phyloP scores from a whole-genome alignment of 2,797 vertebrate genomes.

The Coracias cyanogaster region DNA sequence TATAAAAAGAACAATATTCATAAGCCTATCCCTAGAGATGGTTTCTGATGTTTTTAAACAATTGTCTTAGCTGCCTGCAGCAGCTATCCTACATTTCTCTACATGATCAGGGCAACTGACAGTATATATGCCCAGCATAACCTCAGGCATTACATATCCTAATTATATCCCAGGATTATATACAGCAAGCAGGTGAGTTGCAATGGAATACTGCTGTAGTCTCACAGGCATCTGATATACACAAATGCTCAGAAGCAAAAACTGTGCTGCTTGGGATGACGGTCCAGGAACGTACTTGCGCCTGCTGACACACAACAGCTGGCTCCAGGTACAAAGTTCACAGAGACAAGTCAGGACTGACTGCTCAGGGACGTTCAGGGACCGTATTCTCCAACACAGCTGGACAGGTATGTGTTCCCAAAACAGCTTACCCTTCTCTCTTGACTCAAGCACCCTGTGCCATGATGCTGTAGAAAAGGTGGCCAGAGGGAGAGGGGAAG shows the following conservation, averaged over 20 bases:
- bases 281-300: fast-evolving
- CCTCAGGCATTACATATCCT: neutral
- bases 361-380: neutral
- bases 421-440: neutral
- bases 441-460: neutral
- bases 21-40: conserved; percentile 45
- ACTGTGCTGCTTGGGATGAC: neutral
- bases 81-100: neutral
- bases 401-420: neutral
- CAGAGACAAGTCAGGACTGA: neutral
- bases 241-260: neutral
- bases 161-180: neutral
- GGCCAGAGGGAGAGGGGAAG: neutral
- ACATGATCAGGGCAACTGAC: neutral
- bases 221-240: neutral
- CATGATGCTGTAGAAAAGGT: neutral
- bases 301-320: neutral
- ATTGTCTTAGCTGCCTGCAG: conserved; percentile 3
- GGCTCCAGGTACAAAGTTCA: neutral
- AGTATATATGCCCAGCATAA: neutral
- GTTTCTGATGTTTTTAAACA: conserved; percentile 53
- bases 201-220: neutral
- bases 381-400: fast-evolving
- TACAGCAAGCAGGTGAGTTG: neutral
- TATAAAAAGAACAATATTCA: conserved; percentile 73